These are phyloP conservation scores for Lamellibrachia satsuma DNA, from an alignment of 2,888 invertebrate genomes.

Conservation along the genomic window DNA sequence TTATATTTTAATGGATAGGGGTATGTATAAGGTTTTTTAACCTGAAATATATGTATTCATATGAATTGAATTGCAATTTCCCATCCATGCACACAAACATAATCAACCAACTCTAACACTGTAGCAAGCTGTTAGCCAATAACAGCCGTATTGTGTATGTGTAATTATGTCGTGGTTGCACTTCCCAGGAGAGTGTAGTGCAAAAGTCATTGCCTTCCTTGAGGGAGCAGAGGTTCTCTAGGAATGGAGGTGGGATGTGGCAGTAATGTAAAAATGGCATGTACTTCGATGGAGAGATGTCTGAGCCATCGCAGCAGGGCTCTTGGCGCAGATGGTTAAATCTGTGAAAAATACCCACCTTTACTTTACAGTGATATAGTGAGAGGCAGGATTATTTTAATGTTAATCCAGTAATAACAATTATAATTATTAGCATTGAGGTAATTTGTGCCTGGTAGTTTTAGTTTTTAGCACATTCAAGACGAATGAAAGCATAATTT, in stretches of 20 bases:
- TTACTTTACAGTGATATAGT: background rate
- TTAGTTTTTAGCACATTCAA: too few relatives aligned
- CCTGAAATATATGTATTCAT: too few relatives aligned
- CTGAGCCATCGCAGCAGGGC: background rate
- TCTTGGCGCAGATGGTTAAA: background rate
- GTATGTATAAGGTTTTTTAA: too few relatives aligned
- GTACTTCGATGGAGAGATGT: background rate
- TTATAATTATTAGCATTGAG: background rate
- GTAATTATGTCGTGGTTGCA: background rate
- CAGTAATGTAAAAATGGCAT: background rate
- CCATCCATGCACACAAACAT: too few relatives aligned
- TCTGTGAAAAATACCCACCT: background rate
- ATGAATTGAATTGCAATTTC: too few relatives aligned
- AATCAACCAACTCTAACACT: too few relatives aligned
- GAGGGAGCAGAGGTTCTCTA: background rate
- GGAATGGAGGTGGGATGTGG: background rate
- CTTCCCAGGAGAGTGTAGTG: background rate
- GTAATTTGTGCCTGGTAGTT: background rate
- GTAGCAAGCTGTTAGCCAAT: too few relatives aligned
- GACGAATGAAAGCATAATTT: background rate
- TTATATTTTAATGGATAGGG: too few relatives aligned
- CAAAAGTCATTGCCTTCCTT: background rate
- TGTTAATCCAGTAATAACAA: background rate
- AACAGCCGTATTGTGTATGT: background rate
- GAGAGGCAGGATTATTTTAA: background rate